A percentile compares a stretch with the other conserved stretches of the same genome.
Evolutionary conservation across 2,113 vertebrate species (phyloP).

Genomic region (Equus quagga): DNA sequence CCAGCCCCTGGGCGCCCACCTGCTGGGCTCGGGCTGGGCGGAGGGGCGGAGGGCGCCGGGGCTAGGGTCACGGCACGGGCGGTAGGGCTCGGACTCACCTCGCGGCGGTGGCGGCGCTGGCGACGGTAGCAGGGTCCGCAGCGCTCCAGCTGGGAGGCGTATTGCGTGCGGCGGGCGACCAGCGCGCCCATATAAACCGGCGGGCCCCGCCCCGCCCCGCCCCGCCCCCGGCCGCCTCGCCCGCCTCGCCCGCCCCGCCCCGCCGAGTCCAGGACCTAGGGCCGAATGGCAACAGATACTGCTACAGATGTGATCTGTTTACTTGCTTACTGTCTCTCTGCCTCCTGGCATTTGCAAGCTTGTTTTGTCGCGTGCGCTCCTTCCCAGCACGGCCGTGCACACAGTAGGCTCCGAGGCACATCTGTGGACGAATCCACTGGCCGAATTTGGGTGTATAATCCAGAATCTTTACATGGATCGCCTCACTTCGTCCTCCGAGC

Average conservation of each 20-base stretch:
- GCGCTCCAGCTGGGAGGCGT: background rate
- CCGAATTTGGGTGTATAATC: accelerated
- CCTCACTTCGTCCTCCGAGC: background rate
- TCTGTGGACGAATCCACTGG: accelerated
- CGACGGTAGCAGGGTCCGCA: accelerated
- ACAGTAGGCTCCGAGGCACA: accelerated
- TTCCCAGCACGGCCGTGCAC: background rate
- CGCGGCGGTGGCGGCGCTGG: background rate
- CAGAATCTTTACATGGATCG: accelerated
- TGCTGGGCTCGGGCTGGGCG: background rate
- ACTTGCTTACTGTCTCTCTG: background rate
- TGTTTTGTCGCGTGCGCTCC: background rate
- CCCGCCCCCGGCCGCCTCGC: background rate
- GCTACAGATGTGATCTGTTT: background rate
- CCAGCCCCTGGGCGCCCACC: background rate
- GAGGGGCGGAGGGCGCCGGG: background rate
- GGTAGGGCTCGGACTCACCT: slow-evolving; percentile 12
- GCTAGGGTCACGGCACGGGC: accelerated
- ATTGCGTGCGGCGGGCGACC: background rate
- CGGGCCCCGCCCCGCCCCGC: background rate
- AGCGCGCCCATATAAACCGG: background rate
- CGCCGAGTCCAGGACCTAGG: accelerated
- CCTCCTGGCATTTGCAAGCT: background rate
- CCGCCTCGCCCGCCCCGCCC: background rate
- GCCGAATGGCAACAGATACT: background rate